Evolutionary conservation across 1,140 invertebrate genomes (phyloP).

Genomic region (Archegozetes longisetosus): DNA sequence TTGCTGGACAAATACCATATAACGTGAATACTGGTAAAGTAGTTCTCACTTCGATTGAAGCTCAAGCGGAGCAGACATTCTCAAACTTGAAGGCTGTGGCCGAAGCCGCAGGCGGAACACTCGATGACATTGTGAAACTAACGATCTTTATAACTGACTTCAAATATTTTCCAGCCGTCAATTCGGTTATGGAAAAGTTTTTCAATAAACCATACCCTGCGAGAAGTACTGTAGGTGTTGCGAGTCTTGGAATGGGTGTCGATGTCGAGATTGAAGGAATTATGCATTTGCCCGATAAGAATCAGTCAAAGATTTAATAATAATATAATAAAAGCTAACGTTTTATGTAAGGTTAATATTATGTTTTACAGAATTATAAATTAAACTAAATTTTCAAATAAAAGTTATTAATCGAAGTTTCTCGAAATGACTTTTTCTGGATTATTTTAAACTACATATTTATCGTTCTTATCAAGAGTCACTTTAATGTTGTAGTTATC

Average conservation of each 20-base stretch:
- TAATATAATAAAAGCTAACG: neutral
- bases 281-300: neutral
- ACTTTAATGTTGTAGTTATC: neutral
- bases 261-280: conserved; percentile 5
- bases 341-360: neutral
- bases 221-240: neutral
- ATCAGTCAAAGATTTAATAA: neutral
- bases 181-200: conserved; percentile 9
- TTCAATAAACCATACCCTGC: conserved; percentile 7
- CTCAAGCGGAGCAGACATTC: conserved; percentile 36
- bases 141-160: conserved; percentile 11
- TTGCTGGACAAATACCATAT: conserved; percentile 79
- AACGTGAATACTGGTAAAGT: conserved; percentile 66
- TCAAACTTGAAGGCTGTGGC: conserved; percentile 9
- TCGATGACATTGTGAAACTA: conserved; percentile 10
- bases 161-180: conserved; percentile 2
- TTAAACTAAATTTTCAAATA: neutral
- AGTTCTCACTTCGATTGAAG: conserved; percentile 43
- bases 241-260: neutral
- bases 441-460: neutral
- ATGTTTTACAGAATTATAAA: neutral
- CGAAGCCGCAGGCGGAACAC: conserved; percentile 1
- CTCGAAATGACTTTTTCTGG: neutral
- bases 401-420: neutral
- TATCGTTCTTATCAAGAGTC: neutral